Evolutionary conservation across 2,113 vertebrate species (phyloP), one percentile per base, ranked within the genome.

Genomic region (Drymodes brunneopygia): DNA sequence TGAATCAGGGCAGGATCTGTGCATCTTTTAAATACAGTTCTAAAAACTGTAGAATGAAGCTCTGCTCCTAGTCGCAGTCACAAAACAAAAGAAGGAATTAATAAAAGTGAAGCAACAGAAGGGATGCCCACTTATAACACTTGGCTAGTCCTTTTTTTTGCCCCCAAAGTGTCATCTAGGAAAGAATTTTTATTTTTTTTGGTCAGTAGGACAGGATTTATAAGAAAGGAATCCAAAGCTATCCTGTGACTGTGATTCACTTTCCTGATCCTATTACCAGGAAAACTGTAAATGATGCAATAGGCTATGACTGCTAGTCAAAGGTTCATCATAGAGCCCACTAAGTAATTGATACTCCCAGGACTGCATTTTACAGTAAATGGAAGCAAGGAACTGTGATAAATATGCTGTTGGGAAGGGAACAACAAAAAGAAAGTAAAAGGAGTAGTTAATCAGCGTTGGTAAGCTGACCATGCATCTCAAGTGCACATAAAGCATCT

Each of bases 221-320:
- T 44, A 81, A 60, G 74, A 90, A 83, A 86, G 31, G 40, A 82
- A 86, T 69, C 12, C 44, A 80, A 73, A 72, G 28, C 75, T 44
- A 44, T 60, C 81, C 54, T 90, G n/a, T 94, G 96, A 94, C 87
- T 62, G 24, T 95, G 96, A 96, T 81, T 97, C 92, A 96, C 18
- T 83, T 92, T 93, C 77, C 85, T 82, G 58, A 64, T 47, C 27
- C 28, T 93, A 81, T 44, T 78, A 72, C n/a, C 29, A 54, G 18
- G 14, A 93, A 53, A 66, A 45, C 45, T 31, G 21, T 77, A 69
- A 89, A 81, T 67, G 33, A 90, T 15, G 88, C 64, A 89, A 84
- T 23, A 74, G 62, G 58, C 70, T 65, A 24, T 58, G 58, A 82
- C 38, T 62, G 36, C 54, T 60, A 14, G 47, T 86, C 25, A 58